Evolutionary conservation across 1,140 invertebrate species (phyloP), one percentile per base, ranked within the genome.

Genomic region (Aphaenogaster ashmeadi): DNA sequence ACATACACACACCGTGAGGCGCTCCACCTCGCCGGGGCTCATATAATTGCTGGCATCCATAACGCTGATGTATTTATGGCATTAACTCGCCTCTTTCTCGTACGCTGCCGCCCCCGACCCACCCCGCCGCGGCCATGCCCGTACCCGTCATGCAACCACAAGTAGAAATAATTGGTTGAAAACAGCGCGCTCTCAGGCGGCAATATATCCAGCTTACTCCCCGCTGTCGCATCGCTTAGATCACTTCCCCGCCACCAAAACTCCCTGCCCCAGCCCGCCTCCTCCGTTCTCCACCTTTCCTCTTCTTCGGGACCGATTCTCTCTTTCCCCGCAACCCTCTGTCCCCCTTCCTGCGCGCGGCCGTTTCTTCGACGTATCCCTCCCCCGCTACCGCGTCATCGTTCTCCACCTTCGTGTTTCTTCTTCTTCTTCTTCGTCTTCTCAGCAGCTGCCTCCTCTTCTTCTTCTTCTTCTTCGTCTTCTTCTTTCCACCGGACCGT

Each of bases 1-100:
- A 81, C 60, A 71, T 91, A 91, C 50, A 90, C 71, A 72, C 87
- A 84, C 54, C 86, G 89, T 92, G 69, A 56, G 90, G 90, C 92
- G 92, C 94, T 95, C 93, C 93, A 94, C 93, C 94, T 94, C 93
- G 92, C 94, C 93, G 87, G 91, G 87, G 91, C 94, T 94, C 94
- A 93, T 94, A 95, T 95, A 95, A 95, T 95, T 95, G 94, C 95
- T 95, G 94, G 95, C 94, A 95, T 95, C 94, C 94, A 95, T 95
- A 95, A 95, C 94, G 93, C 93, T 95, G 94, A 95, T 95, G 93
- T 95, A 95, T 95, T 95, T 95, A 95, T 95, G 94, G 93, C 94
- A 95, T 95, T 95, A 95, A 95, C 94, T 95, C 93, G 93, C 93
- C 93, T 94, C 93, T 94, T 94, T 94, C 93, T 94, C 93, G 93